Conservation (phyloP, 53 echinoderm and acorn worm genomes). For the Temnopleurus reevesii region DNA sequence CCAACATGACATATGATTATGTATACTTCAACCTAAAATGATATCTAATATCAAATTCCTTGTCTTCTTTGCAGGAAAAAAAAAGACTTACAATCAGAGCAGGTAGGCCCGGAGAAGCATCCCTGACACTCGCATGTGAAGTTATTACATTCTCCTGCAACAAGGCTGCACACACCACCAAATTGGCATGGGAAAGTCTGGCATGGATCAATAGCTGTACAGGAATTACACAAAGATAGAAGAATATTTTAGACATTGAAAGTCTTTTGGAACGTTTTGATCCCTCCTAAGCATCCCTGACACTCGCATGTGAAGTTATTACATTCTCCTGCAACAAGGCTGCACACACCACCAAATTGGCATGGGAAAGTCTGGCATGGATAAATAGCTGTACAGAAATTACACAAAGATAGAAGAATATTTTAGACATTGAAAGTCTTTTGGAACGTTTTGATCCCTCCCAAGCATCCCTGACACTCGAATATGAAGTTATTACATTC, state of each 20-base stretch:
- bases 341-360: slow-evolving; percentile 75
- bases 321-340: slow-evolving; percentile 47
- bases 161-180: slow-evolving; percentile 68
- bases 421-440: too few species aligned
- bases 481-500: slow-evolving; percentile 71
- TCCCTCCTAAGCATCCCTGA: slow-evolving; percentile 81
- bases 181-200: slow-evolving; percentile 74
- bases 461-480: slow-evolving; percentile 79
- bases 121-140: slow-evolving; percentile 77
- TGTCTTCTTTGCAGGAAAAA: too few species aligned
- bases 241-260: too few species aligned
- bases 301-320: slow-evolving; percentile 70
- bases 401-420: background rate
- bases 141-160: slow-evolving; percentile 56
- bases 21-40: too few species aligned
- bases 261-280: too few species aligned
- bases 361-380: slow-evolving; percentile 79
- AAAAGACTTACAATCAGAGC: slow-evolving; percentile 33
- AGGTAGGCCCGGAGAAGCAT: slow-evolving; percentile 74
- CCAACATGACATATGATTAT: too few species aligned
- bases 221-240: background rate
- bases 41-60: too few species aligned
- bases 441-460: too few species aligned
- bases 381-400: slow-evolving; percentile 64
- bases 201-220: slow-evolving; percentile 77